Evolutionary conservation across 2,797 vertebrate species (phyloP).

Genomic region (Esox masquinongy): DNA sequence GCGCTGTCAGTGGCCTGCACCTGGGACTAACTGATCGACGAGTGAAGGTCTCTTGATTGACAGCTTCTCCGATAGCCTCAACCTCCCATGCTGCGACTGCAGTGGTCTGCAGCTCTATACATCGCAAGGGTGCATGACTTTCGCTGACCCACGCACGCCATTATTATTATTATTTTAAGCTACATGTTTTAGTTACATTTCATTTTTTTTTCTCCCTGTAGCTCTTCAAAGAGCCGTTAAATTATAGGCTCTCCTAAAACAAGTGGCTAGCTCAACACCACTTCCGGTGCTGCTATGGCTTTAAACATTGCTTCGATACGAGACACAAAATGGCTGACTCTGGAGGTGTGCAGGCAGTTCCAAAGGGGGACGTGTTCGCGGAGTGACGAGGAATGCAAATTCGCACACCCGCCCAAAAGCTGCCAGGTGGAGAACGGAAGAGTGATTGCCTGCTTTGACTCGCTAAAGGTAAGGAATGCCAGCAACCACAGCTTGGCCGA

Average conservation of each 20-base stretch:
- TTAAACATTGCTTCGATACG: constrained; percentile 93
- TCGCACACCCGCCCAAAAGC: constrained; percentile 96
- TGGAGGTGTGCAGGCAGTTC: constrained; percentile 97
- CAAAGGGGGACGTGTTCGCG: constrained; percentile 96
- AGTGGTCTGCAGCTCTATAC: constrained; percentile 24
- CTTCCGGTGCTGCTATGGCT: constrained; percentile 79
- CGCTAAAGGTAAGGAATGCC: constrained; percentile 87
- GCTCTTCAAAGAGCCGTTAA: constrained; percentile 30
- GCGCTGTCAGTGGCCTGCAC: constrained; percentile 69
- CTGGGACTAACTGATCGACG: constrained; percentile 78
- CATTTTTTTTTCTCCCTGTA: constrained; percentile 30
- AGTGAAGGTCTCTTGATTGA: constrained; percentile 70
- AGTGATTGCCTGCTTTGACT: constrained; percentile 97
- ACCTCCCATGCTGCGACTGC: constrained; percentile 60
- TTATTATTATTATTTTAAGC: constrained; percentile 30
- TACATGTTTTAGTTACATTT: constrained; percentile 40
- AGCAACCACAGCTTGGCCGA: not conserved
- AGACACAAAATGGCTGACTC: constrained; percentile 97
- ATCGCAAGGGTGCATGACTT: constrained; percentile 50
- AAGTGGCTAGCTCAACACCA: constrained; percentile 42
- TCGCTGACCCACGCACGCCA: constrained; percentile 44
- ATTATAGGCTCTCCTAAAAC: constrained; percentile 40
- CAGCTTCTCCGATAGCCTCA: constrained; percentile 46
- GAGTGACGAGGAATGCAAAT: constrained; percentile 97
- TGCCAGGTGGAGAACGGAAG: constrained; percentile 97